A percentile compares a stretch with the other conserved stretches of the same genome.
Evolutionary conservation across 1,140 invertebrate species (phyloP).

Genomic region (Brachionus sp.): DNA sequence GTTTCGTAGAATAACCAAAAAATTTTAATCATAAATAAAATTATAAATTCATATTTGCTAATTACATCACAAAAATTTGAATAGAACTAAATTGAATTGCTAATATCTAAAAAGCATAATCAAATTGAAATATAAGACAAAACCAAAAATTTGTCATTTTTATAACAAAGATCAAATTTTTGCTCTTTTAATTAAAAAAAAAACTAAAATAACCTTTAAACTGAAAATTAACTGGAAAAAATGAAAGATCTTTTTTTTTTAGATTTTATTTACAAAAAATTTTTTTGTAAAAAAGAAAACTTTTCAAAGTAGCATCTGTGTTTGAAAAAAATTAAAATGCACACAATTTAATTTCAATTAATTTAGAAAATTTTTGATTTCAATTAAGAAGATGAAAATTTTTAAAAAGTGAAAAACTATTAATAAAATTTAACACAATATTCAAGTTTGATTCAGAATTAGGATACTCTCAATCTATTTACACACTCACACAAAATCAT

Average conservation of each 20-base stretch:
- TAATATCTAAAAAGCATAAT: too few species aligned
- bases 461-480: neutral
- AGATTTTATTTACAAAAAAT: neutral
- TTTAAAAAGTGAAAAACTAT: neutral
- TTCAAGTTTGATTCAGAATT: neutral
- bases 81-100: too few species aligned
- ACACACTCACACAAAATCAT: neutral
- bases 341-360: neutral
- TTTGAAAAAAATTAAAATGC: neutral
- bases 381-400: neutral
- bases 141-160: neutral
- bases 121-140: neutral
- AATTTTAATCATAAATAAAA: too few species aligned
- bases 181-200: neutral
- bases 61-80: too few species aligned
- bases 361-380: neutral
- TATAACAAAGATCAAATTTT: neutral
- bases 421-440: neutral
- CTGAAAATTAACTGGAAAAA: too few species aligned
- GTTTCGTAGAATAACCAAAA: too few species aligned
- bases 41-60: too few species aligned
- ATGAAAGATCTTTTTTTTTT: neutral
- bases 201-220: too few species aligned
- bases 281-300: conserved; percentile 10
- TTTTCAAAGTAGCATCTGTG: neutral